phyloP scores from a whole-genome alignment of 2,113 vertebrate species.

The Craseonycteris thonglongyai region DNA sequence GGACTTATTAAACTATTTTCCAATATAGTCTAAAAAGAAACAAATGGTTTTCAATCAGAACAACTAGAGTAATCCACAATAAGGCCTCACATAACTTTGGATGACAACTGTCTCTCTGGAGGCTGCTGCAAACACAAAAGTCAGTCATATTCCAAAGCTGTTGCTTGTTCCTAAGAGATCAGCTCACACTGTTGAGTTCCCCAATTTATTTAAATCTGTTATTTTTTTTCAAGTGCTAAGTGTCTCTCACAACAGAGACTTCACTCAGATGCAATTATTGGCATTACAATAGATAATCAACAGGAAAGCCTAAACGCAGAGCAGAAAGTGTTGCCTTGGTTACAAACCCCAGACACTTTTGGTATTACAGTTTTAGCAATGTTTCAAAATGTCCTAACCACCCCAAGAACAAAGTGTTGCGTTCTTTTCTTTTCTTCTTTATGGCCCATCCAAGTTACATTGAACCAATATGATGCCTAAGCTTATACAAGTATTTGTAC shows the following conservation, averaged over 20 bases:
- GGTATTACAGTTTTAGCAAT: neutral
- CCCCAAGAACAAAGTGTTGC: neutral
- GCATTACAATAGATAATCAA: slow-evolving; percentile 81
- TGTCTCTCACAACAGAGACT: slow-evolving; percentile 82
- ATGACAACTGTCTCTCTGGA: neutral
- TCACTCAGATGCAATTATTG: slow-evolving; percentile 80
- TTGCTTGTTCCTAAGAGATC: slow-evolving; percentile 67
- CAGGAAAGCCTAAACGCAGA: slow-evolving; percentile 74
- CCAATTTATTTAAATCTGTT: slow-evolving; percentile 81
- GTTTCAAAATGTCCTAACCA: slow-evolving; percentile 32
- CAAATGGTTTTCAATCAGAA: slow-evolving; percentile 59
- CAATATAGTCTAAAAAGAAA: slow-evolving; percentile 53
- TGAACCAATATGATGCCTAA: neutral
- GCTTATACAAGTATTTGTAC: neutral
- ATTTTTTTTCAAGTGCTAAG: slow-evolving; percentile 84
- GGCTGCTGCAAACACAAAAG: slow-evolving; percentile 35
- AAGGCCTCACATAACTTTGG: slow-evolving; percentile 50
- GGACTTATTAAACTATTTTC: slow-evolving; percentile 31
- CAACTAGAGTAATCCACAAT: slow-evolving; percentile 57
- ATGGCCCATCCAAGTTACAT: neutral
- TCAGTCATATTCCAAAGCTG: slow-evolving; percentile 56
- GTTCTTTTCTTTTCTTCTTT: neutral
- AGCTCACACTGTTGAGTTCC: slow-evolving; percentile 67
- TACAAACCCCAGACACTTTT: slow-evolving; percentile 69
- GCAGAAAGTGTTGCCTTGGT: slow-evolving; percentile 80